Conservation (phyloP, 2,888 invertebrate genomes). For the Acanthosepion esculentum region DNA sequence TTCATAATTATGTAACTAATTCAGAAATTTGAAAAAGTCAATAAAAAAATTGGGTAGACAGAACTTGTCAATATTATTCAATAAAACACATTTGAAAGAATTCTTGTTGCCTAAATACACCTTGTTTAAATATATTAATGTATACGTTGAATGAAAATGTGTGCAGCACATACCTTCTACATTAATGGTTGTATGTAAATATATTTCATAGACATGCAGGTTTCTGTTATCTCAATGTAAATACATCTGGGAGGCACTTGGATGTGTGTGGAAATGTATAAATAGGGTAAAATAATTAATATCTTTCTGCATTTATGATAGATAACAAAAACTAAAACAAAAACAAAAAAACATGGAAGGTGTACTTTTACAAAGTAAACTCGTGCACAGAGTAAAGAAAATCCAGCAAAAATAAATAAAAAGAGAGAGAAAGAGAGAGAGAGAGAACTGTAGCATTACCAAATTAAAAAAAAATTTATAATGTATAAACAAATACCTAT, state of each 20-base stretch:
- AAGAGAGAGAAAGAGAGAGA: background rate
- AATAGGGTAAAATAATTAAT: background rate
- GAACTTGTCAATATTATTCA: too few relatives aligned
- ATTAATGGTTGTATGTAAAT: too few relatives aligned
- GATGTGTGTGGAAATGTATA: background rate
- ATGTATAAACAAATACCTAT: background rate
- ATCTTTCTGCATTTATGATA: background rate
- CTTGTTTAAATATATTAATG: too few relatives aligned
- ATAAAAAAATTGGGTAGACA: too few relatives aligned
- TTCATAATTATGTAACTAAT: too few relatives aligned
- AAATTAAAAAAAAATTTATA: background rate
- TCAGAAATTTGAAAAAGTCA: too few relatives aligned
- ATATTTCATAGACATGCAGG: background rate
- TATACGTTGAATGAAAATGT: too few relatives aligned
- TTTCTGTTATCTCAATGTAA: background rate
- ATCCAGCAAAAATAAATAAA: background rate
- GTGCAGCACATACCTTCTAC: too few relatives aligned
- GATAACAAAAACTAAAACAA: background rate
- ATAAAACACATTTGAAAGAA: too few relatives aligned
- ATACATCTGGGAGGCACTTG: background rate
- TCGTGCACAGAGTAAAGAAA: background rate
- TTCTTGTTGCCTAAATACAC: too few relatives aligned
- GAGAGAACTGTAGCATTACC: background rate
- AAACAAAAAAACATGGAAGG: background rate
- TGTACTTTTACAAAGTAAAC: too few relatives aligned